phyloP scores from a whole-genome alignment of 2,797 vertebrate species.

The Emys orbicularis region DNA sequence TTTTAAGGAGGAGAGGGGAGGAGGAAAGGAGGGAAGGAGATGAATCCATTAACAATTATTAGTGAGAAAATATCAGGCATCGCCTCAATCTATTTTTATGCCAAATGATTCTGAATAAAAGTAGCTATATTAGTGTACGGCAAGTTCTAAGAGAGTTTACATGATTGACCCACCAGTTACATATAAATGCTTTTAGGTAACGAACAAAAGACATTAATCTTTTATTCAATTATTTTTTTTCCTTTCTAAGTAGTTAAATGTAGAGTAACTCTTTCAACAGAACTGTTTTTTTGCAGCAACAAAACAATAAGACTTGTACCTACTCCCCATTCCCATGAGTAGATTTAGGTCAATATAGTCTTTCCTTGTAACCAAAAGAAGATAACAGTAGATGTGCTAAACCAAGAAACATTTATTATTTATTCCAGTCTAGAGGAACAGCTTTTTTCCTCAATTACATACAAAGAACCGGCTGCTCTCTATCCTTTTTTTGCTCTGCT shows the following conservation, averaged over 20 bases:
- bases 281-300: background rate
- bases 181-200: conserved; percentile 24
- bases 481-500: background rate
- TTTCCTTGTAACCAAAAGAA: background rate
- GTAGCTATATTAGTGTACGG: background rate
- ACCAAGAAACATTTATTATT: background rate
- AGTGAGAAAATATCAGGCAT: background rate
- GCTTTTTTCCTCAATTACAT: background rate
- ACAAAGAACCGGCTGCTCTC: background rate
- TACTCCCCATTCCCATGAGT: background rate
- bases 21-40: background rate
- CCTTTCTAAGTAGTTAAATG: background rate
- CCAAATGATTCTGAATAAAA: conserved; percentile 23
- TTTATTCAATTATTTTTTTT: conserved; percentile 29
- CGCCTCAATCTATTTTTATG: conserved; percentile 27
- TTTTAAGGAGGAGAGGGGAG: background rate
- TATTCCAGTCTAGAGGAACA: background rate
- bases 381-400: background rate
- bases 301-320: conserved; percentile 15
- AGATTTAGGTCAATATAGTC: background rate
- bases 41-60: conserved; percentile 1
- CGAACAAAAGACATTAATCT: conserved; percentile 4
- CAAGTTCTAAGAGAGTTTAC: conserved; percentile 14
- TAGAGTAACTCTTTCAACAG: conserved; percentile 17
- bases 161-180: background rate